phyloP scores from a whole-genome alignment of 1,140 invertebrate genomes.

The Daktulosphaira vitifoliae region DNA sequence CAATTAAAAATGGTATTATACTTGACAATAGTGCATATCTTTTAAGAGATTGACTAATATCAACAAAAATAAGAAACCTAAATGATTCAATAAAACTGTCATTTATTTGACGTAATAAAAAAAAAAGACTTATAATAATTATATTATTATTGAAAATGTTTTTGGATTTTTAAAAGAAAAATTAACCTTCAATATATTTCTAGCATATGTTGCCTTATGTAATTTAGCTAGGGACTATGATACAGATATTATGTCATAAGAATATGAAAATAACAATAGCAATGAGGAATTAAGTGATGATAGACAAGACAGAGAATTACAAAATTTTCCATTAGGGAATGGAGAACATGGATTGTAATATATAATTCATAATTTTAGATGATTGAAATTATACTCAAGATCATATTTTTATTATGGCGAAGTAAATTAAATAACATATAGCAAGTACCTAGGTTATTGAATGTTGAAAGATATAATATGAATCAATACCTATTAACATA shows the following conservation, averaged over 20 bases:
- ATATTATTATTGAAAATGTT: conserved; percentile 38
- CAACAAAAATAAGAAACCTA: conserved; percentile 17
- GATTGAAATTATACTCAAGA: too few species aligned
- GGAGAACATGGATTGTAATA: too few species aligned
- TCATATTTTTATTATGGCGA: too few species aligned
- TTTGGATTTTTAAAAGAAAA: conserved; percentile 38
- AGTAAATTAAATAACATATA: too few species aligned
- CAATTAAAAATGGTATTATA: conserved; percentile 27
- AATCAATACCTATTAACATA: too few species aligned
- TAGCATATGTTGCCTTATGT: conserved; percentile 3
- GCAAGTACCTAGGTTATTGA: too few species aligned
- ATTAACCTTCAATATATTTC: conserved; percentile 7
- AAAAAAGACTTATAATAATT: conserved; percentile 37
- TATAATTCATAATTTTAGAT: too few species aligned
- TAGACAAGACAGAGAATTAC: too few species aligned
- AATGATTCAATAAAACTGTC: not conserved
- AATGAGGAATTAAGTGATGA: too few species aligned
- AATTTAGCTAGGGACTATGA: not conserved
- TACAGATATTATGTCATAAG: not conserved
- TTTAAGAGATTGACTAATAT: conserved; percentile 36
- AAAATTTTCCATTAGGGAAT: too few species aligned
- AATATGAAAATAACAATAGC: too few species aligned
- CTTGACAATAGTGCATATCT: conserved; percentile 36
- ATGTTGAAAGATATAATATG: too few species aligned
- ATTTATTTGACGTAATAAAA: conserved; percentile 34